Conservation (phyloP, 2,113 vertebrate genomes). For the Phaethon lepturus region DNA sequence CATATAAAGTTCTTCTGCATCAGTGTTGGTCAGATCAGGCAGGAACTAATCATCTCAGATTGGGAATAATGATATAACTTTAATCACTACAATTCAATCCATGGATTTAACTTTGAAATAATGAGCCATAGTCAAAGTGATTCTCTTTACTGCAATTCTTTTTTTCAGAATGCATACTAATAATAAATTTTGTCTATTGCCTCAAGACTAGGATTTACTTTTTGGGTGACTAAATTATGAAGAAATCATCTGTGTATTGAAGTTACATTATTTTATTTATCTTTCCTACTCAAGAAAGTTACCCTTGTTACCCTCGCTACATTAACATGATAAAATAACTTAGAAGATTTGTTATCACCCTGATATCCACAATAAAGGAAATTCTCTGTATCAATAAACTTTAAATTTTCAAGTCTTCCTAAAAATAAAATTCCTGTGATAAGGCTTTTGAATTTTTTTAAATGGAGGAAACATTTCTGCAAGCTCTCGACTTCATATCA, state of each 20-base stretch:
- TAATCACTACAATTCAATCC: not conserved
- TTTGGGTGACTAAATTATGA: not conserved
- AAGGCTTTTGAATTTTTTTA: not conserved
- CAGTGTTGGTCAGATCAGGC: not conserved
- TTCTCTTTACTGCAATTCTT: not conserved
- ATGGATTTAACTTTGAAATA: not conserved
- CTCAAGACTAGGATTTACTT: not conserved
- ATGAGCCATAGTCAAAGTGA: not conserved
- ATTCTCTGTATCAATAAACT: not conserved
- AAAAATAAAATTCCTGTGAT: not conserved
- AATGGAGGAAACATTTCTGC: not conserved
- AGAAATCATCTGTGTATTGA: not conserved
- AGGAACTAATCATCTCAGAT: not conserved
- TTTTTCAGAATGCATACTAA: not conserved
- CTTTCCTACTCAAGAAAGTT: not conserved
- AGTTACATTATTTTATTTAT: not conserved
- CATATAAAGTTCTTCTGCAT: not conserved
- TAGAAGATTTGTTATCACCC: not conserved
- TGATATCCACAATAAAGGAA: not conserved
- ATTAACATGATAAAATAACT: not conserved
- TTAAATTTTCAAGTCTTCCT: not conserved
- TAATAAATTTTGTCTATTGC: not conserved
- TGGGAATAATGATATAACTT: not conserved
- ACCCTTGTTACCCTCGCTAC: not conserved
- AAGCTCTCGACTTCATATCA: not conserved